Percentiles rank a stretch among this genome's conserved stretches.
These are phyloP conservation scores for Andricus grossulariae DNA, from an alignment of 1,140 invertebrate genomes.

Conservation along the genomic window DNA sequence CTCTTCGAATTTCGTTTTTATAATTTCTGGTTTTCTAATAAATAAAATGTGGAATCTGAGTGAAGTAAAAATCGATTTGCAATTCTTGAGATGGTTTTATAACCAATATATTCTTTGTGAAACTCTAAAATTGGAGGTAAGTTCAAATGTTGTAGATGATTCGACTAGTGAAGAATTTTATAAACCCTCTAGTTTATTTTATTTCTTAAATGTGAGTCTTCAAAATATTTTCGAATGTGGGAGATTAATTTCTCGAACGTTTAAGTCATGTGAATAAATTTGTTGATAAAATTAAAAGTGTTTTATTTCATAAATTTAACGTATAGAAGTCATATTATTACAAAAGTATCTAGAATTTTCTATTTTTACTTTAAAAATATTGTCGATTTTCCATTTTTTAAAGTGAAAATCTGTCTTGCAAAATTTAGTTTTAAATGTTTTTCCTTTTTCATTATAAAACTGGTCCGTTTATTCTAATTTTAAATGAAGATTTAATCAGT, in stretches of 20 bases:
- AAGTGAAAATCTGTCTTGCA: too few species aligned
- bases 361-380: too few species aligned
- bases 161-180: neutral
- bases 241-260: neutral
- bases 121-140: neutral
- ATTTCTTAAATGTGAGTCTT: neutral
- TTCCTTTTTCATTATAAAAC: too few species aligned
- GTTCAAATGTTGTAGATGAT: neutral
- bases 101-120: neutral
- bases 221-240: neutral
- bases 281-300: too few species aligned
- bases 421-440: too few species aligned
- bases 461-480: neutral
- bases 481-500: neutral
- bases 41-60: neutral
- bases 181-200: neutral
- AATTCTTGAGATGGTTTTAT: neutral
- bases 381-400: too few species aligned
- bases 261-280: neutral
- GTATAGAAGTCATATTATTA: too few species aligned
- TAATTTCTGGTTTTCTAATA: slow-evolving; percentile 3
- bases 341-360: too few species aligned
- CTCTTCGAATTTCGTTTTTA: neutral
- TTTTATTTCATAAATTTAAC: too few species aligned
- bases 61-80: neutral